Base-by-base conservation (phyloP, 2,113 vertebrate species). In the Toxotes chatareus region DNA sequence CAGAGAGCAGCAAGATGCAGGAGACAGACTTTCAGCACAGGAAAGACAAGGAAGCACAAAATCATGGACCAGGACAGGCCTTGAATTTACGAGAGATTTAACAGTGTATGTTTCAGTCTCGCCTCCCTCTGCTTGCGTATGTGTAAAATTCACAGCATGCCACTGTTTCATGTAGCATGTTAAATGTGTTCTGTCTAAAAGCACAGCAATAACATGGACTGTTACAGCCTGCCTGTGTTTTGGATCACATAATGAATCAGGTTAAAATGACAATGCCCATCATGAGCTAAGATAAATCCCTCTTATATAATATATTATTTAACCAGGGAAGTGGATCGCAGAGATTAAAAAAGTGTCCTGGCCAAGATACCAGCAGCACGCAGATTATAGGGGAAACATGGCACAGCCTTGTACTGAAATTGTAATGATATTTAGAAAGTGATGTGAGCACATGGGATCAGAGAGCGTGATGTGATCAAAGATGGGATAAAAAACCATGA, bases 261-360 rank as follows among this genome's bases (percentile, higher is more conserved):
- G 59, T 57, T 42, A 40, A 67, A 73, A 60, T 66, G 49, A 72
- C 73, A 76, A 69, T 82, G 32, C 7, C 14, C 67, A 70, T 63
- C 40, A 17, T 60, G 16, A 73, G 53, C 72, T 70, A 31, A 51
- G 42, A 76, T 62, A 85, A 92, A 84, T 85, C 84, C 56, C 17
- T 40, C 21, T 90, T 89, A 86, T 76, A 56, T 88, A 90, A 90
- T 71, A 73, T 75, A 76, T 84, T 88, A 83, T 86, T 82, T 73
- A 88, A 89, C 57, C 67, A 10, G 21, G 21, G n/a, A 75, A 65
- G 46, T 66, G 61, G 75, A 78, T 64, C 3, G 4, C 36, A 75
- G 64, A 70, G 82, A 89, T 85, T 86, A 81, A 70, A 85, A 77
- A 71, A 49, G 49, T 11, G 9, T 77, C 51, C 19, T 19, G 6